Conservation (phyloP, 2,797 vertebrate genomes). For the Rallus crepitans region DNA sequence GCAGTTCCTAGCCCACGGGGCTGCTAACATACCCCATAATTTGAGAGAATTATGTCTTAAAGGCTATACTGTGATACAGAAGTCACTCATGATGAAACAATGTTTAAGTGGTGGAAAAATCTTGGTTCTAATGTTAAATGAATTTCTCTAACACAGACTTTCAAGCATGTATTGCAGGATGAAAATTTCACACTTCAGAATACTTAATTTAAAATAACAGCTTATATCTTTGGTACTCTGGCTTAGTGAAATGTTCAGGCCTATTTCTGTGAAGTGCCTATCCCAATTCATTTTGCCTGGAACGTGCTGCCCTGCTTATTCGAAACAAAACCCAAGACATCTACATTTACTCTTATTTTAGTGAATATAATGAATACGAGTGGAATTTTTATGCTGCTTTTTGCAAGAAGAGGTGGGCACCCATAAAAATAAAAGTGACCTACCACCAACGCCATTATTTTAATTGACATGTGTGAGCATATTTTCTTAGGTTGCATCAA, state of each 20-base stretch:
- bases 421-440: slow-evolving; percentile 49
- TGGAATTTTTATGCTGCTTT: not conserved
- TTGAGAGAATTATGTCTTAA: slow-evolving; percentile 60
- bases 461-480: slow-evolving; percentile 46
- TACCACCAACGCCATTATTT: slow-evolving; percentile 50
- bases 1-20: slow-evolving; percentile 36
- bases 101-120: slow-evolving; percentile 42
- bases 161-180: slow-evolving; percentile 28
- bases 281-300: slow-evolving; percentile 13
- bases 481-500: slow-evolving; percentile 35
- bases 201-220: slow-evolving; percentile 28
- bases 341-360: not conserved
- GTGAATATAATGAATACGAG: not conserved
- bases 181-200: slow-evolving; percentile 30
- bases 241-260: not conserved
- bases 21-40: slow-evolving; percentile 55
- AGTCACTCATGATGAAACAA: slow-evolving; percentile 53
- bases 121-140: slow-evolving; percentile 41
- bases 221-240: not conserved
- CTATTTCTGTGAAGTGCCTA: not conserved
- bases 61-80: slow-evolving; percentile 17
- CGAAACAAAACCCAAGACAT: not conserved
- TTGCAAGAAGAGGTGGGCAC: not conserved
- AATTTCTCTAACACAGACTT: slow-evolving; percentile 10
- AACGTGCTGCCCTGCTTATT: not conserved